Conservation (phyloP, 2,888 invertebrate species). For the Cephonodes hylas region DNA sequence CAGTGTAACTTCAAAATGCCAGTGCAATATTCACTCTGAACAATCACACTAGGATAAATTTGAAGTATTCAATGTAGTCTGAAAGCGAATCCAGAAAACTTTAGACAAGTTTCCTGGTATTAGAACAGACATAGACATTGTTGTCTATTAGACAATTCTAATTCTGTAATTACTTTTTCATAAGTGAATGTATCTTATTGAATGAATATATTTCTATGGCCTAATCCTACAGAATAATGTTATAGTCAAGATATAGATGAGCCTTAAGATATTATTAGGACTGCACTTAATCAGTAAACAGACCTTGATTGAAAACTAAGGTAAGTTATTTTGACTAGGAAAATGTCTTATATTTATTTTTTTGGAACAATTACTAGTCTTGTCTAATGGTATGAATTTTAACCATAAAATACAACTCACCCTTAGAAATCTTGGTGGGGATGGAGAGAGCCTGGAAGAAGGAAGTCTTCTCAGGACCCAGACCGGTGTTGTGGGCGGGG, state of each 20-base stretch:
- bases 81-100: slow-evolving; percentile 61
- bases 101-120: slow-evolving; percentile 44
- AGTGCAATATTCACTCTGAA: slow-evolving; percentile 49
- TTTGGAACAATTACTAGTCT: too few species aligned
- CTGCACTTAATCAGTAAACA: too few species aligned
- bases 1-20: slow-evolving; percentile 63
- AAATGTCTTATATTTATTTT: too few species aligned
- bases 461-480: slow-evolving; percentile 99
- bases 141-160: slow-evolving; percentile 1
- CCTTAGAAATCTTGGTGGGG: slow-evolving; percentile 99
- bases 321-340: too few species aligned
- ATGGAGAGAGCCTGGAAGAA: slow-evolving; percentile 99
- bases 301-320: too few species aligned
- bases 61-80: slow-evolving; percentile 59
- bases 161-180: background rate
- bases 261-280: too few species aligned
- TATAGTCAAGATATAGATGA: too few species aligned
- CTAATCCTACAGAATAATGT: too few species aligned
- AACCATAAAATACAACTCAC: slow-evolving; percentile 56
- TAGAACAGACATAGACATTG: slow-evolving; percentile 49
- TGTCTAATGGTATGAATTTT: background rate
- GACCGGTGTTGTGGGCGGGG: slow-evolving; percentile 99
- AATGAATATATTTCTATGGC: too few species aligned
- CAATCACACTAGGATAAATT: slow-evolving; percentile 67
- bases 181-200: too few species aligned